Base-by-base conservation (phyloP, 2,797 vertebrate genomes). In the Malurus splendens region DNA sequence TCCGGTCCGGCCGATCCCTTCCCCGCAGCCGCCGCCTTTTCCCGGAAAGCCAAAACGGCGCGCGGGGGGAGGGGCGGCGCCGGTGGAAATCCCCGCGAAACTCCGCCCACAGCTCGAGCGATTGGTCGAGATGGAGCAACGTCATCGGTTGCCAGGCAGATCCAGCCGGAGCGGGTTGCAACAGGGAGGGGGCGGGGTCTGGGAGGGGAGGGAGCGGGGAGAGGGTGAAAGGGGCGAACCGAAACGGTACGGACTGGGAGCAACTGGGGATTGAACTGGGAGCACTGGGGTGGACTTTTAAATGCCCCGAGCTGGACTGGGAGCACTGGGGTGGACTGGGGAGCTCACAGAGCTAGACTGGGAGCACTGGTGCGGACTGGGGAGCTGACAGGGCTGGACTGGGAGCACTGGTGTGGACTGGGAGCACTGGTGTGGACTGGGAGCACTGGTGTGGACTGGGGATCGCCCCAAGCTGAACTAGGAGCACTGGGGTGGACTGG, bases 51-150 rank as follows among this genome's bases (percentile, higher is more conserved):
- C 20, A 1, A 5, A 9, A 12, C 1, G 1, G 12, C 7, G 22
- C 32, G 50, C 17, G 32, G 3, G 8, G 30, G 24, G 36, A 12
- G 48, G 48, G 47, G 78, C 67, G 8, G 33, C 4, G 16, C 30
- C 36, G 41, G 30, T 30, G 67, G 80, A 54, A 83, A 66, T 45
- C 61, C 60, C 60, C 30, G 11, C 32, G 12, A 44, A 38, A n/a
- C 30, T 36, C 12, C 57, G 28, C 57, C 48, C 57, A 19, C 16
- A 2, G 14, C 5, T 0, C 7, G 2, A 12, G 1, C 0, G 2
- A 85, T 44, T 85, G 36, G 82, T 27, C 23, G 4, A 0, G 0
- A 0, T 0, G 3, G 0, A 0, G 7, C 6, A 18, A 27, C 82
- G 10, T 85, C 25, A 85, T n/a, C 36, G 8, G 82, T 85, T 55